These are phyloP conservation scores for Psix sp. DNA, from an alignment of 1,140 invertebrate genomes.

Conservation along the genomic window DNA sequence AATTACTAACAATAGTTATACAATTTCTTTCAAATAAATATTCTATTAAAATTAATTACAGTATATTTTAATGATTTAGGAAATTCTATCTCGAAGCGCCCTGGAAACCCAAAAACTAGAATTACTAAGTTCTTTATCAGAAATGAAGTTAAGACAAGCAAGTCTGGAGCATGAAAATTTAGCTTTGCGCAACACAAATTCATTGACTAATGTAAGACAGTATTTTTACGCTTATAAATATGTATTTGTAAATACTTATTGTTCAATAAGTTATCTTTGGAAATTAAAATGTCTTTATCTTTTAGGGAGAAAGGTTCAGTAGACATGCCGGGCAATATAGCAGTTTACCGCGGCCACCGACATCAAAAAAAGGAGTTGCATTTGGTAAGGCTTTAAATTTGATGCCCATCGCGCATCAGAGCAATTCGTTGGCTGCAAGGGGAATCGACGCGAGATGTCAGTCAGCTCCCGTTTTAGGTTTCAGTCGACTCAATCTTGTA, in stretches of 20 bases:
- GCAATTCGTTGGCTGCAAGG: constrained; percentile 69
- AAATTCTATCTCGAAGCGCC: constrained; percentile 89
- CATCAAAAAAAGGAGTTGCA: constrained; percentile 79
- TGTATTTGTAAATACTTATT: constrained; percentile 16
- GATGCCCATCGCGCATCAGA: constrained; percentile 63
- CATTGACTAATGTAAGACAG: constrained; percentile 68
- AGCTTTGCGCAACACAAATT: constrained; percentile 79
- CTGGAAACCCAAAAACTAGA: constrained; percentile 96
- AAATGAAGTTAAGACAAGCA: constrained; percentile 89
- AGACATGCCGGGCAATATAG: constrained; percentile 81
- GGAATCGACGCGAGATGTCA: constrained; percentile 83
- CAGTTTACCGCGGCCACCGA: constrained; percentile 86
- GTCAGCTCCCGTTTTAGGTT: constrained; percentile 95
- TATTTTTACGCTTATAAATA: background rate
- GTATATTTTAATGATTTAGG: constrained; percentile 77
- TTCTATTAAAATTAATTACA: no score
- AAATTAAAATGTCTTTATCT: constrained; percentile 10
- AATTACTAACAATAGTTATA: no score
- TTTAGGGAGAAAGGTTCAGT: constrained; percentile 72
- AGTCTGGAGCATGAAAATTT: constrained; percentile 90
- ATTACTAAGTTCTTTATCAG: constrained; percentile 91
- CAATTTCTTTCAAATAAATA: no score
- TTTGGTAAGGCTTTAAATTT: constrained; percentile 83
- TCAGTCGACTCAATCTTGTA: constrained; percentile 56
- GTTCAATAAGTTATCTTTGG: no score